Percentiles rank a stretch among this genome's conserved stretches.
Evolutionary conservation across 2,888 invertebrate species (phyloP).

Genomic region (Megalurothrips usitatus): DNA sequence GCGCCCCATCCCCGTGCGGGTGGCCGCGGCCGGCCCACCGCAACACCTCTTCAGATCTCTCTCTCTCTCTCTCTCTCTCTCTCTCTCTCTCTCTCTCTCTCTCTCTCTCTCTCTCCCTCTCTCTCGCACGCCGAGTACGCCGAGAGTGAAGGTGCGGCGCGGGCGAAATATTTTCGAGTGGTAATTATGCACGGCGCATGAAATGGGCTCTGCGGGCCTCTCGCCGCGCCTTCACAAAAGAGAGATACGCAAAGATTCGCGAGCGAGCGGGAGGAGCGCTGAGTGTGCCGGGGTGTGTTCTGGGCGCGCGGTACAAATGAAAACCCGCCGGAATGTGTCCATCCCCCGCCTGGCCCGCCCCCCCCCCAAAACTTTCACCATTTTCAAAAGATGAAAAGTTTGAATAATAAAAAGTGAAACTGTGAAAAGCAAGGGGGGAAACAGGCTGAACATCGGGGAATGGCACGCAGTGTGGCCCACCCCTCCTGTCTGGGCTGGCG

Average conservation of each 20-base stretch:
- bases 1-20: too few species aligned
- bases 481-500: too few species aligned
- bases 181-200: too few species aligned
- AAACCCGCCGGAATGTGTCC: background rate
- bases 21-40: too few species aligned
- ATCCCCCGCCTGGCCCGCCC: background rate
- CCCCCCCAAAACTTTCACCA: background rate
- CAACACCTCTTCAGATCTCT: too few species aligned
- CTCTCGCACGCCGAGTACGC: too few species aligned
- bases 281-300: background rate
- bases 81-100: too few species aligned
- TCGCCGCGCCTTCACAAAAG: constrained; percentile 11
- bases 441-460: background rate
- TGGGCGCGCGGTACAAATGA: background rate
- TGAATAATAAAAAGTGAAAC: constrained; percentile 18
- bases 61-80: too few species aligned
- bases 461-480: background rate
- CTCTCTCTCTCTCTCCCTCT: too few species aligned
- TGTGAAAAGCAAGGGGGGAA: background rate
- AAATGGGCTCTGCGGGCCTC: too few species aligned
- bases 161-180: too few species aligned
- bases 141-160: too few species aligned
- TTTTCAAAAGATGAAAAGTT: constrained; percentile 16
- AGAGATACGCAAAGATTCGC: background rate
- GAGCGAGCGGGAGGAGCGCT: background rate